Evolutionary conservation across 2,888 invertebrate species (phyloP).

Genomic region (Tubulanus polymorphus): DNA sequence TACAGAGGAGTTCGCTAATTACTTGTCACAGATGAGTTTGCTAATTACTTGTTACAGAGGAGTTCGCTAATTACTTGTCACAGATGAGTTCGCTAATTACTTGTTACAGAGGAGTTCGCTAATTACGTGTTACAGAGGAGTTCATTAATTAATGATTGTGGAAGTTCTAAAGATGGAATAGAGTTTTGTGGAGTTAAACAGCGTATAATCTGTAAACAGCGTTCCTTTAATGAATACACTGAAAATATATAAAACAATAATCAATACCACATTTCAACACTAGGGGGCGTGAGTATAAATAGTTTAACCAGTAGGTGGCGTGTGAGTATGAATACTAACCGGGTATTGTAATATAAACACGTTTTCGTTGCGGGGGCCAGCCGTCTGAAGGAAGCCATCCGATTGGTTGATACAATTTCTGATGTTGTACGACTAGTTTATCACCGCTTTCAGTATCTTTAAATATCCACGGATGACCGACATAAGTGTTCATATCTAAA

Average conservation of each 20-base stretch:
- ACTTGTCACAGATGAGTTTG: too few species aligned
- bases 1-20: too few species aligned
- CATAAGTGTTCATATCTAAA: constrained; percentile 70
- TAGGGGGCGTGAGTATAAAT: not conserved
- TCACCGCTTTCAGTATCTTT: constrained; percentile 68
- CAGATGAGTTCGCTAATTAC: too few species aligned
- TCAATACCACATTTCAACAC: not conserved
- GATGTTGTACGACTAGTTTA: constrained; percentile 59
- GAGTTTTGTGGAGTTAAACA: constrained; percentile 20
- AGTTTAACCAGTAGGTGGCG: not conserved
- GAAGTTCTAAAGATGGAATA: constrained; percentile 24
- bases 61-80: too few species aligned
- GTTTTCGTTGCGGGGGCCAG: constrained; percentile 28
- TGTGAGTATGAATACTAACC: constrained; percentile 19
- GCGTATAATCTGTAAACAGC: constrained; percentile 29
- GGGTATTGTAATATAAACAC: constrained; percentile 35
- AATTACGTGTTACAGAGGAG: too few species aligned
- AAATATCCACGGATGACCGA: constrained; percentile 82
- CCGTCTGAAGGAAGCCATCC: constrained; percentile 12
- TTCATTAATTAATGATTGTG: constrained; percentile 24
- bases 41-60: too few species aligned
- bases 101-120: too few species aligned
- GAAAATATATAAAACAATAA: too few species aligned
- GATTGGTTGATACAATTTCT: constrained; percentile 40
- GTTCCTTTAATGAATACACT: constrained; percentile 34